Conservation (phyloP, 2,113 vertebrate genomes). For the Xiphorhynchus elegans region DNA sequence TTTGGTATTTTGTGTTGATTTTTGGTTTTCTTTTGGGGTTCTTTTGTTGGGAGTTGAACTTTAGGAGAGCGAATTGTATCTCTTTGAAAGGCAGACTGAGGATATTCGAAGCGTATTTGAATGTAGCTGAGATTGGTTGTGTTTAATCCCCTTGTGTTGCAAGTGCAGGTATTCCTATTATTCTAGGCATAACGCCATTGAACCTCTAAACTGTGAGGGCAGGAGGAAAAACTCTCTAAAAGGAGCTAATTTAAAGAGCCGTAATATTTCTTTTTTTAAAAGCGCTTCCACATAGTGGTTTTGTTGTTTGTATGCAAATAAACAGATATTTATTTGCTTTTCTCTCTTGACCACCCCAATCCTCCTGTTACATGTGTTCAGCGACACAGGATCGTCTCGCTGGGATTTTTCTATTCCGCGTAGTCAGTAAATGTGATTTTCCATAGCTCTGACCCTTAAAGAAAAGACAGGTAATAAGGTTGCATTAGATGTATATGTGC, state of each 20-base stretch:
- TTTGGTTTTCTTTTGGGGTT: neutral
- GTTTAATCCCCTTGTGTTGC: slow-evolving; percentile 11
- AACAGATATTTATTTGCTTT: neutral
- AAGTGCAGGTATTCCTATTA: slow-evolving; percentile 42
- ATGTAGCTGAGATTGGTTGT: neutral
- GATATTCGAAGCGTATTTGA: neutral
- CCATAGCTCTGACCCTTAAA: neutral
- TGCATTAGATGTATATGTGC: neutral
- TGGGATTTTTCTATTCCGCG: neutral
- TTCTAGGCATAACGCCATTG: neutral
- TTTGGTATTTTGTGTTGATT: neutral
- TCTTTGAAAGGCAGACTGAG: neutral
- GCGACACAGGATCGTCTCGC: neutral
- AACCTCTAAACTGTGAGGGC: neutral
- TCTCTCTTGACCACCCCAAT: neutral
- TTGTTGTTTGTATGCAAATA: neutral
- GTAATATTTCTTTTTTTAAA: neutral
- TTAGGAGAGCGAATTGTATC: neutral
- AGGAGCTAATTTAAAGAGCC: neutral
- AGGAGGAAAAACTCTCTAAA: neutral
- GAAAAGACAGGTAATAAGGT: neutral
- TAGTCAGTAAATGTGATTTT: neutral
- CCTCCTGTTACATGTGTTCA: neutral
- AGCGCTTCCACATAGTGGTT: neutral
- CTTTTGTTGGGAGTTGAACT: neutral